phyloP scores from a whole-genome alignment of 2,797 vertebrate genomes.

The Margarornis squamiger region DNA sequence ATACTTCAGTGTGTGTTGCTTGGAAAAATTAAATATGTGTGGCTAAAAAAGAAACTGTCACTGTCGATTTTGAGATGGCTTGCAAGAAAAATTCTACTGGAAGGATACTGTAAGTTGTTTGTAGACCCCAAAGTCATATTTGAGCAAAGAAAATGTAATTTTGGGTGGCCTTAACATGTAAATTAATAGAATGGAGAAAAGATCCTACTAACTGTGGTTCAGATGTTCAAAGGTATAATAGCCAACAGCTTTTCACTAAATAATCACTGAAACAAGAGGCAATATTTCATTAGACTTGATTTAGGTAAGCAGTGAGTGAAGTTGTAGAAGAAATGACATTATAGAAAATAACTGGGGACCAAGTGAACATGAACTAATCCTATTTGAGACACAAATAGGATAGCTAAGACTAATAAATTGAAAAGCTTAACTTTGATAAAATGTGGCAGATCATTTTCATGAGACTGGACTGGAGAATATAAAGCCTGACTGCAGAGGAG shows the following conservation, averaged over 20 bases:
- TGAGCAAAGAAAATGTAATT: neutral
- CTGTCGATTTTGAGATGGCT: neutral
- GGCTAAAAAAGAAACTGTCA: neutral
- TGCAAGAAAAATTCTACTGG: neutral
- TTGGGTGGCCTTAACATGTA: neutral
- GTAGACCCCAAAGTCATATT: neutral
- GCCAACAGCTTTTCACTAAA: neutral
- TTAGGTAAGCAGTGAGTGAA: neutral
- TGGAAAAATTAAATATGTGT: neutral
- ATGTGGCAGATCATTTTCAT: neutral
- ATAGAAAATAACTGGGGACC: neutral
- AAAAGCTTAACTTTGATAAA: constrained; percentile 18
- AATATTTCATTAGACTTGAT: neutral
- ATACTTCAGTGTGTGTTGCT: neutral
- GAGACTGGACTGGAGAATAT: neutral
- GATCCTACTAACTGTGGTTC: neutral
- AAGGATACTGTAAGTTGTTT: neutral
- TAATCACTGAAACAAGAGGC: neutral
- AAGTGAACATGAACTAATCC: neutral
- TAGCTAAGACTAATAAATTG: neutral
- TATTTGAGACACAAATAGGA: neutral
- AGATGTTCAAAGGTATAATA: neutral
- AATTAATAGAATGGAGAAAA: neutral
- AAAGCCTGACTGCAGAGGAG: neutral
- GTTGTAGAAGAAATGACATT: neutral